Percentiles rank a stretch among this genome's conserved stretches.
Conservation (phyloP, 2,888 invertebrate species). For the Dinocampus coccinellae region DNA sequence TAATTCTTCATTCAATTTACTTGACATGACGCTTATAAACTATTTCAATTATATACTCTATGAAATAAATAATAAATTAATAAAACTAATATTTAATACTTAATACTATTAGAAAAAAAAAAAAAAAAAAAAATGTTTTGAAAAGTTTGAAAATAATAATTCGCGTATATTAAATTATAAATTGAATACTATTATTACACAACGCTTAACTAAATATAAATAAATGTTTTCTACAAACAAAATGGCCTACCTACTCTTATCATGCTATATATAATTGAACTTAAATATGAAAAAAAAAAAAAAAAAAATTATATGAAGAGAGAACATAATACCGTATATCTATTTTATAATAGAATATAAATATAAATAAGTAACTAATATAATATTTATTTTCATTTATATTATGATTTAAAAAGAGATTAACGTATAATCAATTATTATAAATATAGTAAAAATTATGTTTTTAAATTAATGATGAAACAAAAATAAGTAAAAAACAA, state of each 20-base stretch:
- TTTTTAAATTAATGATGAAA: neutral
- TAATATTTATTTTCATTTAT: neutral
- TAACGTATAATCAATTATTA: neutral
- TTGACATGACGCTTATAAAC: neutral
- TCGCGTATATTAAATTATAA: neutral
- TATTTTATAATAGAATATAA: neutral
- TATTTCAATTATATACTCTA: neutral
- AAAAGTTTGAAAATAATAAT: neutral
- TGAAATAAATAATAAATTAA: too few relatives aligned
- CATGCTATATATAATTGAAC: neutral
- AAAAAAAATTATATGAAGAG: neutral
- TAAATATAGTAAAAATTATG: too few relatives aligned
- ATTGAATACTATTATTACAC: neutral
- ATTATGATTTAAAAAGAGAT: neutral
- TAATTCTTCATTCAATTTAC: neutral
- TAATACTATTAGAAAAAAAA: neutral
- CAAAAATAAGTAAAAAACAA: slow-evolving; percentile 37
- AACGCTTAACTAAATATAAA: slow-evolving; percentile 42
- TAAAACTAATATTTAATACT: too few relatives aligned
- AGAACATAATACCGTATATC: neutral
- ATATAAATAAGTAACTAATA: neutral
- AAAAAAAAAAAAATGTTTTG: neutral
- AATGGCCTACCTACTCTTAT: slow-evolving; percentile 1
- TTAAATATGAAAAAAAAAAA: neutral
- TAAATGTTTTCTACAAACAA: slow-evolving; percentile 47